These are phyloP conservation scores for Lordiphosa stackelbergi DNA, from an alignment of 1,140 invertebrate species.

Conservation along the genomic window DNA sequence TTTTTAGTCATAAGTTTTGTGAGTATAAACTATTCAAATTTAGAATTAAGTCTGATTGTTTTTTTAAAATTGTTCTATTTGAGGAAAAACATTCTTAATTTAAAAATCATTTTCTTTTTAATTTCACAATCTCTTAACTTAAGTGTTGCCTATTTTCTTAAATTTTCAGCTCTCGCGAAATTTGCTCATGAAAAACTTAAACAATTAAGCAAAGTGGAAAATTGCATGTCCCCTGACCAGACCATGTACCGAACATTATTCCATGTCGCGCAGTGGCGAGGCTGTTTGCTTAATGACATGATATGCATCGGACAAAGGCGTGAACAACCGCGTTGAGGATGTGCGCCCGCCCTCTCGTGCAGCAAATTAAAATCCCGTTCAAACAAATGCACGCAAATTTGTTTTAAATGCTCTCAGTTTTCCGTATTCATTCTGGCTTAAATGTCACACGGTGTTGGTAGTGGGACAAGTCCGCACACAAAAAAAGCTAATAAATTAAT, in stretches of 20 bases:
- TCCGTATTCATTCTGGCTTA: conserved; percentile 12
- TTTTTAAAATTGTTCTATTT: no score
- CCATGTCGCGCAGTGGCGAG: conserved; percentile 17
- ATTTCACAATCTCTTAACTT: no score
- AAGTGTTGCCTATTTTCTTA: neutral
- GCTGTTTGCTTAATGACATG: conserved; percentile 27
- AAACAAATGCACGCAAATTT: conserved; percentile 22
- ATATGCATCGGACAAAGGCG: conserved; percentile 61
- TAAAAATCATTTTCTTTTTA: no score
- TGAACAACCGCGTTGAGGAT: conserved; percentile 32
- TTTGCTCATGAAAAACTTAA: conserved; percentile 41
- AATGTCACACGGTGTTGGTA: conserved; percentile 29
- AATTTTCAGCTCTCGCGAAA: conserved; percentile 15
- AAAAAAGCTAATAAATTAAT: conserved; percentile 51
- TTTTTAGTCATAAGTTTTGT: no score
- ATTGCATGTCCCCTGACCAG: conserved; percentile 47
- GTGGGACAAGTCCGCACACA: neutral
- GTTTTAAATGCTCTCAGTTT: conserved; percentile 16
- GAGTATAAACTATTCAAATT: no score
- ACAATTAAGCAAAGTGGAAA: conserved; percentile 70
- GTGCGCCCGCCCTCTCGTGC: conserved; percentile 2
- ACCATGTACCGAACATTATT: conserved; percentile 43
- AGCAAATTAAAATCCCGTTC: conserved; percentile 38
- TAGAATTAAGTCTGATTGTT: no score
- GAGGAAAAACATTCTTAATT: no score